phyloP scores from a whole-genome alignment of 2,888 invertebrate genomes.

The Pandemis corylana region DNA sequence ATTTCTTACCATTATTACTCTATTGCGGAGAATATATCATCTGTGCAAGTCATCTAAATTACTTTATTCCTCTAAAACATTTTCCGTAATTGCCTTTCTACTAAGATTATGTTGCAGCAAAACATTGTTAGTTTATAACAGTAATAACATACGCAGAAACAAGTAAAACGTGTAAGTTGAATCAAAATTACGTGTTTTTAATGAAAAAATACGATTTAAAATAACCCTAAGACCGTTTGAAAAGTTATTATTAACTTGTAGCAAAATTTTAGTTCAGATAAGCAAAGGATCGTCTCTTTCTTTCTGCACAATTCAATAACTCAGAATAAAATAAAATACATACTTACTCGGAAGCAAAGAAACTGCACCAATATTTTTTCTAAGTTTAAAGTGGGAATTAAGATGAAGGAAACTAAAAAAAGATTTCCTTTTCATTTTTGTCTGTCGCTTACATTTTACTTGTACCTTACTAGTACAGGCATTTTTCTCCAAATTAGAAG shows the following conservation, averaged over 20 bases:
- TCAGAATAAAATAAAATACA: too few species aligned
- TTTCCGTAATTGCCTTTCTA: conserved; percentile 23
- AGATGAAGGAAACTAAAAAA: too few species aligned
- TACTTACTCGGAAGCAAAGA: not conserved
- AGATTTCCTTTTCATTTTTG: too few species aligned
- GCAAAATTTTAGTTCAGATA: not conserved
- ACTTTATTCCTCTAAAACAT: conserved; percentile 23
- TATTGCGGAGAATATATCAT: conserved; percentile 2
- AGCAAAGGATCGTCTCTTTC: not conserved
- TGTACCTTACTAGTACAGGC: too few species aligned
- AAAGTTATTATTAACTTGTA: too few species aligned
- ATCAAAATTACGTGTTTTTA: too few species aligned
- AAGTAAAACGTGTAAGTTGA: not conserved
- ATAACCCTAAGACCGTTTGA: too few species aligned
- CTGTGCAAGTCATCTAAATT: conserved; percentile 29
- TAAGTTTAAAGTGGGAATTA: too few species aligned
- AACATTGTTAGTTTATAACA: not conserved
- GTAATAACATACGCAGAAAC: not conserved
- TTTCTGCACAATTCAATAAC: not conserved
- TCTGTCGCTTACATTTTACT: too few species aligned
- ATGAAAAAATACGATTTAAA: too few species aligned
- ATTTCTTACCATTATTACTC: conserved; percentile 31
- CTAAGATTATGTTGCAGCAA: not conserved
- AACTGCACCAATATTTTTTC: not conserved
- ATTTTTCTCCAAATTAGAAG: too few species aligned